phyloP scores from a whole-genome alignment of 1,140 invertebrate genomes.

The Hyposmocoma kahamanoa region DNA sequence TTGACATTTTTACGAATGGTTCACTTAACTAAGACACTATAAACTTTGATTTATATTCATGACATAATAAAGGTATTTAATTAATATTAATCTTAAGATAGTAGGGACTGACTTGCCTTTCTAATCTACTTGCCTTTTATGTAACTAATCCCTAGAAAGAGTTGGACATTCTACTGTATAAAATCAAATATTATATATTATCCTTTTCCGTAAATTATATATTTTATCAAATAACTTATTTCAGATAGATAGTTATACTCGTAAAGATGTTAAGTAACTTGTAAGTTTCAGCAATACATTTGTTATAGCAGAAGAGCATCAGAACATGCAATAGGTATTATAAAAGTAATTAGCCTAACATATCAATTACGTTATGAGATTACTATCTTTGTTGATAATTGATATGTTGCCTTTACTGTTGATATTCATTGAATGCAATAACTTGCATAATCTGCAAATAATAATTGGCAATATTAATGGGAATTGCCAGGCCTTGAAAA shows the following conservation, averaged over 20 bases:
- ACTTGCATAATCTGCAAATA: too few species aligned
- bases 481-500: too few species aligned
- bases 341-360: constrained; percentile 24
- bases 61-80: constrained; percentile 18
- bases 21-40: constrained; percentile 30
- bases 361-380: constrained; percentile 29
- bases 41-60: constrained; percentile 47
- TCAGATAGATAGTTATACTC: background rate
- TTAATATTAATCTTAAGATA: constrained; percentile 21
- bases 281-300: too few species aligned
- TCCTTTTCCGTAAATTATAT: background rate
- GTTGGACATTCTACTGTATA: constrained; percentile 22
- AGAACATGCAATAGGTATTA: constrained; percentile 7
- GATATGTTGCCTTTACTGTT: constrained; percentile 28
- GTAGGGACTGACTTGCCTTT: constrained; percentile 56
- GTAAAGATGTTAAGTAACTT: background rate
- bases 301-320: too few species aligned
- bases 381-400: constrained; percentile 24
- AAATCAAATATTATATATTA: background rate
- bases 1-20: constrained; percentile 40
- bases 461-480: too few species aligned
- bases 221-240: background rate
- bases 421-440: constrained; percentile 32
- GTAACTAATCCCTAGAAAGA: constrained; percentile 33
- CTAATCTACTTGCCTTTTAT: constrained; percentile 56